Base-by-base conservation (phyloP, 1,140 invertebrate genomes). In the Drosophila truncata region DNA sequence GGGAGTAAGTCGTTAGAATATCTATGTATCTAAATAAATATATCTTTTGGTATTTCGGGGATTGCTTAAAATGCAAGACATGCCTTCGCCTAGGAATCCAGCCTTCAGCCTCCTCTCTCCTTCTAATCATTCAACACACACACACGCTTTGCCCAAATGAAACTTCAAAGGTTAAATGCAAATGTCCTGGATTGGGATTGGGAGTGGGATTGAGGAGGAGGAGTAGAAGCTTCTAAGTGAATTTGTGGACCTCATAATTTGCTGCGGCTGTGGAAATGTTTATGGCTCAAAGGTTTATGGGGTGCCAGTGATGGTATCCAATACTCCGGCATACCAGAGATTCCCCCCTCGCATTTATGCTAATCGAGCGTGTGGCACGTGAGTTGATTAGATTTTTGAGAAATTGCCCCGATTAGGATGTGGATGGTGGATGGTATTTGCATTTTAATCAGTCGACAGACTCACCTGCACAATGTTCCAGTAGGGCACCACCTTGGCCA, bases 381-480 rank as follows among this genome's bases (percentile, higher is more conserved):
- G 82, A 90, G 82, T 91, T 90, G 85, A 90, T 91, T 91, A 91
- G 90, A 91, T 91, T 88, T 82, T 87, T 87, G 83, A 87, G 79
- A 76, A 85, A 86, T 86, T 69, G 79, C 63, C 60, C 61, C 54
- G 33, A 72, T 67, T 72, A 59, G 44, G 52, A 20, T 44, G 41
- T 25, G 54, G 27, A 33, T 33, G 14, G 13, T n/a, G 62, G 18
- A 1, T 57, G 35, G 37, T 55, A 77, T 80, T 73, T 80, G 69
- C 77, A 80, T 79, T 79, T 80, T 79, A 80, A 80, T 65, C 78
- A 80, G 55, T 23, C 37, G 35, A 16, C 6, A n/a, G 13, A 37
- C 92, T 93, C 94, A 97, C 97, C 95, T 98, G 96, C 11, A 98
- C 95, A 75, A 98, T 96, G 91, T 98, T 98, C 97, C 97, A 98